phyloP scores from a whole-genome alignment of 2,888 invertebrate species.

The Corythucha ciliata region DNA sequence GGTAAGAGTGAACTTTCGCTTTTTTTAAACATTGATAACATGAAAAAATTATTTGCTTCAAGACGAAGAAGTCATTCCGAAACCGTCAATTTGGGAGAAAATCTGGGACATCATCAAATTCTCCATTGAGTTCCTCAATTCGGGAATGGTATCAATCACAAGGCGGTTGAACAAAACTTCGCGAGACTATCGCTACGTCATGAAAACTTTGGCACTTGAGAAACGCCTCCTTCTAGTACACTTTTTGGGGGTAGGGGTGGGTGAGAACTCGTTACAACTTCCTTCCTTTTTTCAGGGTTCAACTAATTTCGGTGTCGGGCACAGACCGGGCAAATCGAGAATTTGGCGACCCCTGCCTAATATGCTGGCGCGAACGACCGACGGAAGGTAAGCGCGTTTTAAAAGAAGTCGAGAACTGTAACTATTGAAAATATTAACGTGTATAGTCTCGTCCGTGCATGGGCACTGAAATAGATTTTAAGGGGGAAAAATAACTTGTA shows the following conservation, averaged over 20 bases:
- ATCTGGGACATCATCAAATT: conserved; percentile 45
- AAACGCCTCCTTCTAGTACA: conserved; percentile 76
- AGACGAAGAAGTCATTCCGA: not conserved
- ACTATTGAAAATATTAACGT: too few relatives aligned
- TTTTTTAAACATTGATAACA: too few relatives aligned
- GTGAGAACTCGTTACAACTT: too few relatives aligned
- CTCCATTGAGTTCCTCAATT: conserved; percentile 56
- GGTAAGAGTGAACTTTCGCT: too few relatives aligned
- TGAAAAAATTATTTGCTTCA: not conserved
- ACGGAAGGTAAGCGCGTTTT: conserved; percentile 11
- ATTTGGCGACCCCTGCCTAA: conserved; percentile 40
- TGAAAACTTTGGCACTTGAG: conserved; percentile 76
- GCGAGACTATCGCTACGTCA: conserved; percentile 88
- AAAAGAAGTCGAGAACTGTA: too few relatives aligned
- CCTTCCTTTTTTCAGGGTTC: conserved; percentile 52
- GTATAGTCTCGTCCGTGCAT: too few relatives aligned
- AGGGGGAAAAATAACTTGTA: too few relatives aligned
- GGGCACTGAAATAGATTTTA: too few relatives aligned
- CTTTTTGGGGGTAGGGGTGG: not conserved
- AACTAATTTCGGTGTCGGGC: conserved; percentile 42
- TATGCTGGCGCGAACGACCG: conserved; percentile 38
- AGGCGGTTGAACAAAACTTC: conserved; percentile 77
- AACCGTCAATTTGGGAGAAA: conserved; percentile 19
- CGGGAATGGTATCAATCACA: conserved; percentile 67
- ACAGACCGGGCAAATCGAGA: conserved; percentile 37